Conservation (phyloP, 2,797 vertebrate species). For the Mycteria americana region DNA sequence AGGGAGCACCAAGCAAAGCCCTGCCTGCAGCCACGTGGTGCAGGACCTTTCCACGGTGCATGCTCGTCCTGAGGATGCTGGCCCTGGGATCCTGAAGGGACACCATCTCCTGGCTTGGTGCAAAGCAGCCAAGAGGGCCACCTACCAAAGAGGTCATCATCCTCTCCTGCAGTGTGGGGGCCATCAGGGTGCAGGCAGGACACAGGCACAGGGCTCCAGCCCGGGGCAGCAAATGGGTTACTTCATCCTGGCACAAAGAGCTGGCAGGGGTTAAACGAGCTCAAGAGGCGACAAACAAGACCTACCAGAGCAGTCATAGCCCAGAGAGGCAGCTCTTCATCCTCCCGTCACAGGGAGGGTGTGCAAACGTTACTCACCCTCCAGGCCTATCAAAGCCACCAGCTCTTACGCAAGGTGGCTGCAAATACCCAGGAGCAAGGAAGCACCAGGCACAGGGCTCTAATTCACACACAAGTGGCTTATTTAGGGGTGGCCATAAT, state of each 20-base stretch:
- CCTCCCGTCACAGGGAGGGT: not conserved
- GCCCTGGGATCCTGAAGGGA: not conserved
- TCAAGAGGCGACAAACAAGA: not conserved
- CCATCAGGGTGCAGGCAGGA: not conserved
- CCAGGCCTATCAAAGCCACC: not conserved
- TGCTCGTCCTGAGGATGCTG: not conserved
- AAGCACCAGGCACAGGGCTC: not conserved
- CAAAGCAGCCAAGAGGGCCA: not conserved
- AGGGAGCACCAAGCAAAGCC: not conserved
- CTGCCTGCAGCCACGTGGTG: not conserved
- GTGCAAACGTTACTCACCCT: not conserved
- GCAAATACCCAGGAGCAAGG: not conserved
- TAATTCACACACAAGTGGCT: not conserved
- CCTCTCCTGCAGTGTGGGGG: fast-evolving
- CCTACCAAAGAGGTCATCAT: not conserved
- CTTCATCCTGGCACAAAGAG: not conserved
- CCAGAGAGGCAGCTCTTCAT: not conserved
- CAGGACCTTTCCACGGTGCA: not conserved
- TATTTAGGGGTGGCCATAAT: not conserved
- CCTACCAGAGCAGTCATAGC: not conserved
- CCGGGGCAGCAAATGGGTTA: not conserved
- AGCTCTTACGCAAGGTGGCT: not conserved
- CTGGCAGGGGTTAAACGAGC: not conserved
- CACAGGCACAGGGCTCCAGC: not conserved
- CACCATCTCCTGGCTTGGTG: not conserved